Evolutionary conservation across 1,140 invertebrate species (phyloP), one percentile per base, ranked within the genome.

Genomic region (Episyrphus balteatus): DNA sequence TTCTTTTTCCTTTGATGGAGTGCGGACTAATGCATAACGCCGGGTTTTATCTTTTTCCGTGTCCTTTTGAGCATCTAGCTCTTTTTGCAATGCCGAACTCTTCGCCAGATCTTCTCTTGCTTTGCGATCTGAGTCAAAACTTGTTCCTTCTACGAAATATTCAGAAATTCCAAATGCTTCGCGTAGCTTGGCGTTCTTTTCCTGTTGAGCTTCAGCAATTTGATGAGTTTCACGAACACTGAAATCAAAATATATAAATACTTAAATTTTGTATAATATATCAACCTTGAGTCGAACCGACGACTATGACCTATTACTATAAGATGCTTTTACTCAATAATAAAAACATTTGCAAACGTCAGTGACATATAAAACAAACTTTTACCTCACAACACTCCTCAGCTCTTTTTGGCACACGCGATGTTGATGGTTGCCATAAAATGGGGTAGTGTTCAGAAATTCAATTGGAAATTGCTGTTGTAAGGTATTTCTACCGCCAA

Each of bases 101-200:
- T 75, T 69, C 51, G 80, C 78, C 50, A 83, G 74, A 44, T 85
- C 81, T 61, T 91, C 86, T 59, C 87, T 86, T 2, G 79, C 80
- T 61, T 83, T 80, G 18, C 89, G 74, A 61, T 88, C 84, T 11
- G 87, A 82, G 73, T 96, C 92, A 65, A 96, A 79, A 58, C 91
- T 93, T 57, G 84, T 87, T 19, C 93, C 93, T 69, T 96, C 92
- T 12, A 93, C 85, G 73, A 95, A 98, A 58, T 84, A 83, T 51
- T 91, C 86, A 21, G 88, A 88, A 52, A 98, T 92, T 41, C 93
- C 92, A 69, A 98, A 96, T 1, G 93, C 93, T 64, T 92, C 87
- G 39, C 91, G 81, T 43, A 97, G 72, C 43, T 83, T 82, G 8
- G 86, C 87, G 77, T 98, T 98, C 70, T 97, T 96, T 60, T 93